These are phyloP conservation scores for Xyrauchen texanus DNA, from an alignment of 2,113 vertebrate genomes.

Conservation along the genomic window DNA sequence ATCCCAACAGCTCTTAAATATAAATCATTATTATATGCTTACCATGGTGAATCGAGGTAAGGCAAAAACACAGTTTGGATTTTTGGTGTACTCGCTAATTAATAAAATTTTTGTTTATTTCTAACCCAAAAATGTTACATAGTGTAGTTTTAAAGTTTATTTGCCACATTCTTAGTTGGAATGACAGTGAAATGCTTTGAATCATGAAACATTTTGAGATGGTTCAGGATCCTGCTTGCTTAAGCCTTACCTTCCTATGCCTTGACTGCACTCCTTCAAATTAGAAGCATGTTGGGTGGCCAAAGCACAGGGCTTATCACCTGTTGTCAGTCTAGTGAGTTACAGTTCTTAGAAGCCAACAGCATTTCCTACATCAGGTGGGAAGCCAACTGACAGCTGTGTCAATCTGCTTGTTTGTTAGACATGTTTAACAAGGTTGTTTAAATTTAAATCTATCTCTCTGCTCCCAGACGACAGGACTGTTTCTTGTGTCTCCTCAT, in stretches of 20 bases:
- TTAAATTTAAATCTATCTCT: slow-evolving; percentile 22
- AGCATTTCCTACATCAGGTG: slow-evolving; percentile 12
- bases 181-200: neutral
- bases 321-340: slow-evolving; percentile 27
- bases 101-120: too few relatives aligned
- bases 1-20: too few relatives aligned
- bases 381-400: slow-evolving; percentile 39
- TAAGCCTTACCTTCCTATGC: neutral
- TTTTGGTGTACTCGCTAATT: too few relatives aligned
- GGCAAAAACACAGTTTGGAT: too few relatives aligned
- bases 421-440: slow-evolving; percentile 25
- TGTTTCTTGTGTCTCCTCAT: neutral
- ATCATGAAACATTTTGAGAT: neutral
- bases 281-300: neutral
- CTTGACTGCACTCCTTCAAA: neutral
- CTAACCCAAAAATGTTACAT: too few relatives aligned
- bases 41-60: too few relatives aligned
- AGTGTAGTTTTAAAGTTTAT: neutral
- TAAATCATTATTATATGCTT: too few relatives aligned
- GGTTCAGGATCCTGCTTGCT: neutral
- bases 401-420: slow-evolving; percentile 41
- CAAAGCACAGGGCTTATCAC: slow-evolving; percentile 22
- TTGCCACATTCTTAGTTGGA: neutral
- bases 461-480: neutral
- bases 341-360: slow-evolving; percentile 22